A percentile compares a stretch with the other conserved stretches of the same genome.
Evolutionary conservation across 2,113 vertebrate species (phyloP).

Genomic region (Neogale vison): DNA sequence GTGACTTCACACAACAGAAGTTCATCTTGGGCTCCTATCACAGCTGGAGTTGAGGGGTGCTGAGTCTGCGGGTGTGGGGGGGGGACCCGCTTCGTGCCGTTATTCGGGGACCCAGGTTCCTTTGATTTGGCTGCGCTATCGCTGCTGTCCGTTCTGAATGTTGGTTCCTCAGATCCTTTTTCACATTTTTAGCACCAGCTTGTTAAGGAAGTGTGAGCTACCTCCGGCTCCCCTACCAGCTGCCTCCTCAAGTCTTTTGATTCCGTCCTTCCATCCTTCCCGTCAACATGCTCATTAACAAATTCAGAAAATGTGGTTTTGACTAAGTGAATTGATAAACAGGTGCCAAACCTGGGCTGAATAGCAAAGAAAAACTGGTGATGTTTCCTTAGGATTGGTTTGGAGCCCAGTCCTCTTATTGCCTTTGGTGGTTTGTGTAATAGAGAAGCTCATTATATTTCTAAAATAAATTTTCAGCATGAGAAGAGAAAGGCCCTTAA

Average conservation of each 20-base stretch:
- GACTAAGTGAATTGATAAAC: neutral
- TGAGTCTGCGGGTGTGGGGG: neutral
- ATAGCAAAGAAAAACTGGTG: neutral
- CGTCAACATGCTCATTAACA: neutral
- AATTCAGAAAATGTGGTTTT: neutral
- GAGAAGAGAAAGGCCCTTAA: neutral
- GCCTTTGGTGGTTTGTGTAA: neutral
- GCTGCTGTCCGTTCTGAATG: neutral
- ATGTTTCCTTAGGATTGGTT: constrained; percentile 23
- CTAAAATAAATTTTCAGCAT: constrained; percentile 19
- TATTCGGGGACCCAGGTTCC: neutral
- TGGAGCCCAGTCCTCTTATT: neutral
- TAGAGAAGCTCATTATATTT: constrained; percentile 15
- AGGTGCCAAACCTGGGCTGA: neutral
- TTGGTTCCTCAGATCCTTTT: neutral
- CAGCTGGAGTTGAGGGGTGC: neutral
- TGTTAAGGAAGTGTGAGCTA: neutral
- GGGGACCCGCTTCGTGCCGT: neutral
- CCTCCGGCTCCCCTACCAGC: neutral
- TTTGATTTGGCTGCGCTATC: neutral
- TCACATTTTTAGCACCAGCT: neutral
- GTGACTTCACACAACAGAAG: neutral
- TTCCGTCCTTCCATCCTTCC: neutral
- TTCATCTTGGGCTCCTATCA: neutral
- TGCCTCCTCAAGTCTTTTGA: neutral